These are phyloP conservation scores for Lordiphosa stackelbergi DNA, from an alignment of 1,140 invertebrate genomes.

Conservation along the genomic window DNA sequence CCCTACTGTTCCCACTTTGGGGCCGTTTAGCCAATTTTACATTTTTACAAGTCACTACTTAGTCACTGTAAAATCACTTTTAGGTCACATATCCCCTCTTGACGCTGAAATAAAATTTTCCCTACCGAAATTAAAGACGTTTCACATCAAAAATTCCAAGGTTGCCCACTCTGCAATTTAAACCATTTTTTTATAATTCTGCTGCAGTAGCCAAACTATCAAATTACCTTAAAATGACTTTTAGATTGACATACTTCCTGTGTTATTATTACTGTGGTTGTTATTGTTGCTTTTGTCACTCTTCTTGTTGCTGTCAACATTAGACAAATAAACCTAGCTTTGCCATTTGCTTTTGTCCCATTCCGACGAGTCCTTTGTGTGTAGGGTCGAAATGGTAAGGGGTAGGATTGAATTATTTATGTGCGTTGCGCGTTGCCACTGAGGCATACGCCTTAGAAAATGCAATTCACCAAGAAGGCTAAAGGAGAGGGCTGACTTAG, in stretches of 20 bases:
- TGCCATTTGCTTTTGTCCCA: constrained; percentile 14
- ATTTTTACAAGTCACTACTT: too few species aligned
- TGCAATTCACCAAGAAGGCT: constrained; percentile 12
- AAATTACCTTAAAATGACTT: constrained; percentile 44
- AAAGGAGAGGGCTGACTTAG: not conserved
- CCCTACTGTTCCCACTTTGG: too few species aligned
- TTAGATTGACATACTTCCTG: constrained; percentile 36
- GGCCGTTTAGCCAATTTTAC: too few species aligned
- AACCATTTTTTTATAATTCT: too few species aligned
- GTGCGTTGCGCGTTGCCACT: constrained; percentile 10
- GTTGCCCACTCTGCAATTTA: too few species aligned
- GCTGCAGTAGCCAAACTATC: constrained; percentile 7
- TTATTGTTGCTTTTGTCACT: not conserved
- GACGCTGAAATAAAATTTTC: too few species aligned
- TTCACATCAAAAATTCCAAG: too few species aligned
- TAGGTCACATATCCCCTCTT: too few species aligned
- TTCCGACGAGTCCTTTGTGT: constrained; percentile 21
- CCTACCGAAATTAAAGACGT: too few species aligned
- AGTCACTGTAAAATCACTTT: too few species aligned
- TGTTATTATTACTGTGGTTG: constrained; percentile 2
- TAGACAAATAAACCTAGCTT: constrained; percentile 47
- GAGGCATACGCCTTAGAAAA: constrained; percentile 24
- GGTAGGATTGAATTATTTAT: constrained; percentile 47
- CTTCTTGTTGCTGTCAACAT: constrained; percentile 15
- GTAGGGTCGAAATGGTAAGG: constrained; percentile 8